Base-by-base conservation (phyloP, 2,888 invertebrate species). In the Xanthia togata region DNA sequence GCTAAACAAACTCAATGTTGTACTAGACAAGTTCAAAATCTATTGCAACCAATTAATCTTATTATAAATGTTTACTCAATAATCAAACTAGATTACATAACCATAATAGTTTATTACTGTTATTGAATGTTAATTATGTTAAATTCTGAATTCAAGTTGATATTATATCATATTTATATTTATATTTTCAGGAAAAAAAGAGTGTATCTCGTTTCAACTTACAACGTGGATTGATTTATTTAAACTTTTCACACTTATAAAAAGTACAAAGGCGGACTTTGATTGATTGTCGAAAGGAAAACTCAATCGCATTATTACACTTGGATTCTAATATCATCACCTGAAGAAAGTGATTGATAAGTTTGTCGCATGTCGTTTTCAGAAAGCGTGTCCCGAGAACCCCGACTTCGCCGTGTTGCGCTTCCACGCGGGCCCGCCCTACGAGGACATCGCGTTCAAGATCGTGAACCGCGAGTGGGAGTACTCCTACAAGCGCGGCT, bases 391-490 rank as follows among this genome's bases (percentile, higher is more conserved):
- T 91, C 97, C 98, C 0, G 99, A 99, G 88, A 99, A 99, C 93
- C 97, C 97, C 57, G 99, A 99, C 92, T 99, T 99, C 96, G 99
- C 99, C 0, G 98, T 99, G 88, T 97, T 99, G 23, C 97, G 98
- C 59, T 99, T 99, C 95, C 98, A 98, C 92, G 99, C 99, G n/a
- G 99, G 99, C 0, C 99, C 99, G 26, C 99, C 99, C 0, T 99
- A 99, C 94, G 99, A 99, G 97, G 99, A 99, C 93, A 99, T 99
- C 88, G 99, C 99, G 0, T 99, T 99, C 95, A 99, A 99, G 97
- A 99, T 99, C 82, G 99, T 99, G 1, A 99, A 99, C 95, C 97
- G 99, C 83, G 99, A 99, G 95, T 99, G 99, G 99, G 99, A 99
- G 95, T 99, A 99, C 95, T 99, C 99, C 0, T 99, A 99, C 95